phyloP scores from a whole-genome alignment of 2,797 vertebrate species.

The Tolypeutes matacus region DNA sequence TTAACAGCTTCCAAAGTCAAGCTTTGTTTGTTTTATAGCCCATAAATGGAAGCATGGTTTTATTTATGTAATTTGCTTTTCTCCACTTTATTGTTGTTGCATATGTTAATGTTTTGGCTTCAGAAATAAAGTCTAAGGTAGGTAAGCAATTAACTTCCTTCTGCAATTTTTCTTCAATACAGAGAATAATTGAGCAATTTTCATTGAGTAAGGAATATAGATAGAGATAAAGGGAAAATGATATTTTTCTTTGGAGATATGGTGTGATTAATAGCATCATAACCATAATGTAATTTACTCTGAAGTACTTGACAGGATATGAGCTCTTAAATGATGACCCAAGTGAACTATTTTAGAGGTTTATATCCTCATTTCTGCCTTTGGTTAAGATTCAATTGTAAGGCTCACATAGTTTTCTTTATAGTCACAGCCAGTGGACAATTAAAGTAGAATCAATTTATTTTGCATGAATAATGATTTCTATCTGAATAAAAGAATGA shows the following conservation, averaged over 20 bases:
- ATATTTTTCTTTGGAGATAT: slow-evolving; percentile 71
- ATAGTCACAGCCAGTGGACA: slow-evolving; percentile 77
- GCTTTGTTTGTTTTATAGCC: slow-evolving; percentile 75
- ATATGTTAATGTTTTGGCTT: slow-evolving; percentile 84
- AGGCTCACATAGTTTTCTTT: slow-evolving; percentile 81
- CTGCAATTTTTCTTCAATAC: slow-evolving; percentile 81
- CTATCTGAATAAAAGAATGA: slow-evolving; percentile 78
- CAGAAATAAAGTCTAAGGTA: slow-evolving; percentile 73
- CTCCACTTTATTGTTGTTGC: slow-evolving; percentile 81
- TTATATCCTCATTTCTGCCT: slow-evolving; percentile 86
- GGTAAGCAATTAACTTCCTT: slow-evolving; percentile 82
- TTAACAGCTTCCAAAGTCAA: slow-evolving; percentile 77
- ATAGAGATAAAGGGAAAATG: slow-evolving; percentile 75
- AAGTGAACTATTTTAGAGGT: slow-evolving; percentile 85
- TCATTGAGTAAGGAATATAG: slow-evolving; percentile 67
- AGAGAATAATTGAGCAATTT: slow-evolving; percentile 82
- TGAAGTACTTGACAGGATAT: slow-evolving; percentile 85
- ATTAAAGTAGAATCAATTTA: slow-evolving; percentile 83
- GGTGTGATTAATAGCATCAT: slow-evolving; percentile 85
- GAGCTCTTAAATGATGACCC: slow-evolving; percentile 82
- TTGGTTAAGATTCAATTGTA: slow-evolving; percentile 83
- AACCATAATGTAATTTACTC: slow-evolving; percentile 86
- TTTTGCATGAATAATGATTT: slow-evolving; percentile 82
- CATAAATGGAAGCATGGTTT: slow-evolving; percentile 79
- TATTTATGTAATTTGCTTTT: slow-evolving; percentile 82